phyloP scores from a whole-genome alignment of 2,113 vertebrate genomes.

The Procavia capensis region DNA sequence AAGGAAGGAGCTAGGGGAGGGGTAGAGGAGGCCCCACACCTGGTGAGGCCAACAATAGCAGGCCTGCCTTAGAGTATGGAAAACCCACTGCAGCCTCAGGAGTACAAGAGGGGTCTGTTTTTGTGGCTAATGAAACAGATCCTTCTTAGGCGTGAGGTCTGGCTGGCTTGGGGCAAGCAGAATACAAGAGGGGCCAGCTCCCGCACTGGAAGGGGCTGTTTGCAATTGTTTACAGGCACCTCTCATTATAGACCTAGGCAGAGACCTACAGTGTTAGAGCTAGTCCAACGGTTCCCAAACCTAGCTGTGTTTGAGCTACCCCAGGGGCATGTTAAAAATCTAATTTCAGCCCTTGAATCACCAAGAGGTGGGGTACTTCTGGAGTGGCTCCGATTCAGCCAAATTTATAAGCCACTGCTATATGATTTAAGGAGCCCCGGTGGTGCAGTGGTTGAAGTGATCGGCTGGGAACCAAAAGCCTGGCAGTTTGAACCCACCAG shows the following conservation, averaged over 20 bases:
- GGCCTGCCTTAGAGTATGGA: background rate
- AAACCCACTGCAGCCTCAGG: background rate
- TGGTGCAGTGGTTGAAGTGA: too few relatives aligned
- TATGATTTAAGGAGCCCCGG: background rate
- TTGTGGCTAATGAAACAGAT: constrained; percentile 62
- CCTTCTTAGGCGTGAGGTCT: constrained; percentile 72
- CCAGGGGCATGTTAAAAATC: constrained; percentile 51
- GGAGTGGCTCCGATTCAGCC: constrained; percentile 30
- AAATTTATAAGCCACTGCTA: constrained; percentile 45
- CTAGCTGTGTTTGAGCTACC: constrained; percentile 30
- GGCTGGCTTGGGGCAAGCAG: constrained; percentile 63
- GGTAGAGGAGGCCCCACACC: background rate
- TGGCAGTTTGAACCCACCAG: too few relatives aligned
- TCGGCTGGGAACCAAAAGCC: too few relatives aligned
- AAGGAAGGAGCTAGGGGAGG: background rate
- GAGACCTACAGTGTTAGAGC: constrained; percentile 36
- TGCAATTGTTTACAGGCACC: constrained; percentile 54
- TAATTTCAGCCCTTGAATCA: background rate
- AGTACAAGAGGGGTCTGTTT: constrained; percentile 78
- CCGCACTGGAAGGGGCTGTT: constrained; percentile 60
- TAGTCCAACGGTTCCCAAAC: constrained; percentile 8
- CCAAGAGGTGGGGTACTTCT: background rate
- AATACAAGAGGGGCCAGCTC: constrained; percentile 47
- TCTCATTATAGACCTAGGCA: constrained; percentile 48
- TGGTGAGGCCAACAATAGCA: constrained; percentile 51